Evolutionary conservation across 1,140 invertebrate genomes (phyloP).

Genomic region (Bombus superbus): DNA sequence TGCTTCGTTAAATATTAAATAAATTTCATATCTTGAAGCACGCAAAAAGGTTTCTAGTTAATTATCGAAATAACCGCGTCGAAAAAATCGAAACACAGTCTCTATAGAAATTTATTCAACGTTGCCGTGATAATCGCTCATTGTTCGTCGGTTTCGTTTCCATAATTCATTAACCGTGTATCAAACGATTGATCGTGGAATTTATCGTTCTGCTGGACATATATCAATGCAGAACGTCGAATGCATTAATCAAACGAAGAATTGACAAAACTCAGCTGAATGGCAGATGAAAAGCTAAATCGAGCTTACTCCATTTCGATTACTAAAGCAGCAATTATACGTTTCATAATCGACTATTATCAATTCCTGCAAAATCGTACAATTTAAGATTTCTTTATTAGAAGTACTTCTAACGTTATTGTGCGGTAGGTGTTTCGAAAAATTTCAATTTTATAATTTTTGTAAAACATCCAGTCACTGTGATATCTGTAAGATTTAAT

Average conservation of each 20-base stretch:
- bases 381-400: too few species aligned
- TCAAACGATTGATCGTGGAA: slow-evolving; percentile 43
- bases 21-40: background rate
- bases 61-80: slow-evolving; percentile 3
- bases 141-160: slow-evolving; percentile 51
- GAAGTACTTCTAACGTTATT: background rate
- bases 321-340: background rate
- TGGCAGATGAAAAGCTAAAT: background rate
- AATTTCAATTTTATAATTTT: background rate
- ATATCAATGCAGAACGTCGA: slow-evolving; percentile 12
- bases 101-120: slow-evolving; percentile 55
- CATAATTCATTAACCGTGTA: slow-evolving; percentile 56
- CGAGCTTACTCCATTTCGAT: background rate
- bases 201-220: slow-evolving; percentile 47
- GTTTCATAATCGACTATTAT: background rate
- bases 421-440: background rate
- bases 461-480: background rate
- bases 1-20: background rate
- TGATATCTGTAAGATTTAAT: too few species aligned
- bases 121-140: slow-evolving; percentile 23
- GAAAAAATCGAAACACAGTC: background rate
- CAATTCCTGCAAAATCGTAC: too few species aligned
- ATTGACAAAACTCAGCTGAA: background rate
- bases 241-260: slow-evolving; percentile 14
- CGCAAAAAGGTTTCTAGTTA: background rate